These are phyloP conservation scores for Pollenia angustigena DNA, from an alignment of 2,888 invertebrate genomes.

Conservation along the genomic window DNA sequence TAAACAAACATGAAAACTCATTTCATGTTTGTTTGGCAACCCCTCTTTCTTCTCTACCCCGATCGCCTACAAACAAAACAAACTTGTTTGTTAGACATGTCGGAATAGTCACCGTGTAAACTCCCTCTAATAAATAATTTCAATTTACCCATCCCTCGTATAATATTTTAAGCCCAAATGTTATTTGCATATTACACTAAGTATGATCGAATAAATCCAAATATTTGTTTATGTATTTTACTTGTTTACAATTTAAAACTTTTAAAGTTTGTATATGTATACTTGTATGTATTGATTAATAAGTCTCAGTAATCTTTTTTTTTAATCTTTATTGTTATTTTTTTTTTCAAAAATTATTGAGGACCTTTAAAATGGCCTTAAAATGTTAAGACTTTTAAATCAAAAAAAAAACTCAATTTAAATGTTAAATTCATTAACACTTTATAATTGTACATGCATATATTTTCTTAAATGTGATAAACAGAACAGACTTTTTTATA, in stretches of 20 bases:
- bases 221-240: conserved; percentile 36
- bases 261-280: neutral
- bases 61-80: too few relatives aligned
- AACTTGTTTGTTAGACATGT: too few relatives aligned
- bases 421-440: conserved; percentile 47
- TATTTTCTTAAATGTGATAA: conserved; percentile 13
- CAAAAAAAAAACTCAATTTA: neutral
- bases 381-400: neutral
- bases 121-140: neutral
- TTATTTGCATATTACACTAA: conserved; percentile 22
- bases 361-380: conserved; percentile 54
- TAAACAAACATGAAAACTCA: too few relatives aligned
- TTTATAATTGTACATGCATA: conserved; percentile 40
- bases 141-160: conserved; percentile 25
- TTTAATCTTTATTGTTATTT: neutral
- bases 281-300: neutral
- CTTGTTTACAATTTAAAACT: conserved; percentile 1
- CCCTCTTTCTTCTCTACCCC: too few relatives aligned
- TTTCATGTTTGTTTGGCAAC: too few relatives aligned
- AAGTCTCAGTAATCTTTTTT: conserved; percentile 6
- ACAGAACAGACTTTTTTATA: conserved; percentile 8
- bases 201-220: conserved; percentile 24
- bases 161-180: neutral
- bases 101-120: too few relatives aligned
- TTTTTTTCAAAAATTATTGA: conserved; percentile 13